phyloP scores from a whole-genome alignment of 2,113 vertebrate genomes.

The Cepphus grylle region DNA sequence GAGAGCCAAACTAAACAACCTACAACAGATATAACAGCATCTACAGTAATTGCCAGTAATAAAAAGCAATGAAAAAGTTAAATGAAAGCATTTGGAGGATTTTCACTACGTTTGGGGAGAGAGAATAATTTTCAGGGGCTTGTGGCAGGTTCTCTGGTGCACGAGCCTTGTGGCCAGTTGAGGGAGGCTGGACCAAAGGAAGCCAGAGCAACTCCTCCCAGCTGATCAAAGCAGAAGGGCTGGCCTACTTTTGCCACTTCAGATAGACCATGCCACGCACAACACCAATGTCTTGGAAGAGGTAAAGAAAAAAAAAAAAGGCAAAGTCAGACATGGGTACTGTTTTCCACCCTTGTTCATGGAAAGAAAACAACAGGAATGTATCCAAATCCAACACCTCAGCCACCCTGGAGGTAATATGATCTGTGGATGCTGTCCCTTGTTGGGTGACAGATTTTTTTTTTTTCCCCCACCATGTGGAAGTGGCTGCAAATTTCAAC shows the following conservation, averaged over 20 bases:
- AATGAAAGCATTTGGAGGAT: neutral
- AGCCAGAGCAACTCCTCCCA: neutral
- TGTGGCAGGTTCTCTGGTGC: neutral
- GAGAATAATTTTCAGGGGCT: neutral
- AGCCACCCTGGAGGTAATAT: neutral
- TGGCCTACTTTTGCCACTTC: neutral
- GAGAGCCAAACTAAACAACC: neutral
- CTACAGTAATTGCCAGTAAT: neutral
- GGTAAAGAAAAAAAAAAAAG: neutral
- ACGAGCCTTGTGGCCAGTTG: neutral
- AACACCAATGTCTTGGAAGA: neutral
- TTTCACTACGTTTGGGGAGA: neutral
- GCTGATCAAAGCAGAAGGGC: neutral
- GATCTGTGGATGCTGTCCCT: neutral
- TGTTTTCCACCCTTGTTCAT: neutral
- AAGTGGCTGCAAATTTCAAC: neutral
- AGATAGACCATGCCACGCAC: neutral
- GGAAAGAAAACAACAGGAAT: neutral
- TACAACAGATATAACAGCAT: neutral
- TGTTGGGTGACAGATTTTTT: neutral
- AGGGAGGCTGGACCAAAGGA: neutral
- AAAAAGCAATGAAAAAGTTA: neutral
- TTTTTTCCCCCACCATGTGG: neutral
- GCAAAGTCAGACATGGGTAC: accelerated
- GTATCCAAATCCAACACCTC: neutral